These are phyloP conservation scores for Myiagra hebetior DNA, from an alignment of 2,113 vertebrate genomes.

Conservation along the genomic window DNA sequence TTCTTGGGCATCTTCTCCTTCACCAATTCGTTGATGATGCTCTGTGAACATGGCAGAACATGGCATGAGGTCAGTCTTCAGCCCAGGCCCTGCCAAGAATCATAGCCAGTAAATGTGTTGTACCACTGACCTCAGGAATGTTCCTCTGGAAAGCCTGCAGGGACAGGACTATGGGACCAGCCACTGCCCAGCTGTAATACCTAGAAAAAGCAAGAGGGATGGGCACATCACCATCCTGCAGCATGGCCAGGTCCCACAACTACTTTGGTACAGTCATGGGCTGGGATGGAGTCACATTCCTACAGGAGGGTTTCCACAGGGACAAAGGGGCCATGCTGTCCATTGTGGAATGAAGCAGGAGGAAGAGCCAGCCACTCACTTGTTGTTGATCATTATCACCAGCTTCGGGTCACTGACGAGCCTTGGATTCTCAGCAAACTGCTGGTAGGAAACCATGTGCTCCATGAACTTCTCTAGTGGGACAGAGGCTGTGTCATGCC, in stretches of 20 bases:
- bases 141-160: slow-evolving; percentile 90
- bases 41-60: slow-evolving; percentile 66
- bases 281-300: neutral
- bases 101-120: neutral
- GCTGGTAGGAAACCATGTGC: slow-evolving; percentile 84
- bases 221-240: neutral
- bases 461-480: slow-evolving; percentile 84
- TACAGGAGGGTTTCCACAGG: neutral
- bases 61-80: neutral
- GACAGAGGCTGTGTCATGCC: neutral
- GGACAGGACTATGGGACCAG: slow-evolving; percentile 91
- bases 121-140: slow-evolving; percentile 84
- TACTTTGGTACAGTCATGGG: accelerated
- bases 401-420: slow-evolving; percentile 88
- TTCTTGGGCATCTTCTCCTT: slow-evolving; percentile 92
- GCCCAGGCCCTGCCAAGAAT: neutral
- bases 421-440: slow-evolving; percentile 86
- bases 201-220: slow-evolving; percentile 64
- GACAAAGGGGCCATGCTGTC: neutral
- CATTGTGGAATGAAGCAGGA: neutral
- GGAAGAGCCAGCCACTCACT: slow-evolving; percentile 73
- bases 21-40: slow-evolving; percentile 78
- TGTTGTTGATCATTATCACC: slow-evolving; percentile 88
- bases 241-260: neutral
- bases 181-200: slow-evolving; percentile 95